Conservation (phyloP, 2,113 vertebrate species). For the Lagopus muta region DNA sequence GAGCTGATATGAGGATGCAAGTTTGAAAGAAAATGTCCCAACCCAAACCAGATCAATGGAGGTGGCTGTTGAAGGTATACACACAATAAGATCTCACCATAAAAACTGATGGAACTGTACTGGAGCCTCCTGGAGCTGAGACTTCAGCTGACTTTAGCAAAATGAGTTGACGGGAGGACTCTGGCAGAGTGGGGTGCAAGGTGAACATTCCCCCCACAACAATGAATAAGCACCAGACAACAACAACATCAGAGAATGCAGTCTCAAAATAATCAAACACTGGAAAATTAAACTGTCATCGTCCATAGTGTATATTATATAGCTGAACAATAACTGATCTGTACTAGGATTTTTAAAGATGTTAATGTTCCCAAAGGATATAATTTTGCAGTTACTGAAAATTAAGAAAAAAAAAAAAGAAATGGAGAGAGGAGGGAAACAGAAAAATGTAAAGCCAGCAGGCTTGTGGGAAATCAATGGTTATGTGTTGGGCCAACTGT, state of each 20-base stretch:
- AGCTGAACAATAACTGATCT: not conserved
- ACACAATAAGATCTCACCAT: not conserved
- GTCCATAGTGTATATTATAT: not conserved
- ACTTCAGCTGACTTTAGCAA: not conserved
- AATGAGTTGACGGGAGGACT: not conserved
- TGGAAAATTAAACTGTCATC: not conserved
- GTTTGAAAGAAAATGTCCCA: constrained; percentile 4
- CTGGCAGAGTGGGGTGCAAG: not conserved
- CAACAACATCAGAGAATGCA: not conserved
- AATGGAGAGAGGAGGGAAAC: accelerated
- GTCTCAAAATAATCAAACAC: not conserved
- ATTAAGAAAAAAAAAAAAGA: not conserved
- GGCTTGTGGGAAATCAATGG: not conserved
- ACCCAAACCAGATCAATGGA: not conserved
- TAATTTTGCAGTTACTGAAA: not conserved
- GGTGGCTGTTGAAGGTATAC: not conserved
- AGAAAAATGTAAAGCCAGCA: not conserved
- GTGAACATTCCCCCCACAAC: not conserved
- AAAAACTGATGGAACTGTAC: not conserved
- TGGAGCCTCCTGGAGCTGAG: not conserved
- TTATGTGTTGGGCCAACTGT: not conserved
- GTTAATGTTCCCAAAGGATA: not conserved
- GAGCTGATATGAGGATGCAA: constrained; percentile 5
- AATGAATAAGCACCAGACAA: not conserved
- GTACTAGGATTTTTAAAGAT: not conserved